A percentile compares a stretch with the other conserved stretches of the same genome.
These are phyloP conservation scores for Meteorus colon DNA, from an alignment of 2,888 invertebrate species.

Conservation along the genomic window DNA sequence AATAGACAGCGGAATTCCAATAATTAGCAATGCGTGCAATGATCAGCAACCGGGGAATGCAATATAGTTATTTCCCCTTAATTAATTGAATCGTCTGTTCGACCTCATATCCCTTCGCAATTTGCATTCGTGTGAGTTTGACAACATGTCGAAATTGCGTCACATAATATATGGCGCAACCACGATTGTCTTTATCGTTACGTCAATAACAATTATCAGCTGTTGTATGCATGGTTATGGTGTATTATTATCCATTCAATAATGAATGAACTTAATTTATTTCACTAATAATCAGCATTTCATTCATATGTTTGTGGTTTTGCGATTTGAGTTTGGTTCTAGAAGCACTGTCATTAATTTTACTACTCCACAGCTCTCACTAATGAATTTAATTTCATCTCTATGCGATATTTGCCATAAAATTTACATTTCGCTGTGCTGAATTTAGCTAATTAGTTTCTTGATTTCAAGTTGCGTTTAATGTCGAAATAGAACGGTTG, in stretches of 20 bases:
- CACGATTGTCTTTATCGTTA: constrained; percentile 46
- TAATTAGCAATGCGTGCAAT: constrained; percentile 51
- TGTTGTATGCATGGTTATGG: neutral
- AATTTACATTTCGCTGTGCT: too few species aligned
- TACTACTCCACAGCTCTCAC: neutral
- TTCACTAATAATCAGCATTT: constrained; percentile 42
- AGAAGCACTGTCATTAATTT: constrained; percentile 12
- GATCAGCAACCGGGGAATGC: constrained; percentile 26
- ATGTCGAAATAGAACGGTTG: too few species aligned
- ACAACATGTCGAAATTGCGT: constrained; percentile 26
- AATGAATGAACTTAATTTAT: constrained; percentile 20
- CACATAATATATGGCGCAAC: constrained; percentile 27
- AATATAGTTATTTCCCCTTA: constrained; percentile 46
- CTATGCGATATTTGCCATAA: too few species aligned
- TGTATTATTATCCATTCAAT: neutral
- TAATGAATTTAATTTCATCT: too few species aligned
- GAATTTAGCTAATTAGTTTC: too few species aligned
- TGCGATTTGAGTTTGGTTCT: constrained; percentile 37
- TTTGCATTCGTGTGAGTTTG: neutral
- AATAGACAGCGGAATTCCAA: constrained; percentile 39
- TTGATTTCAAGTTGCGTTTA: too few species aligned
- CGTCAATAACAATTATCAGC: constrained; percentile 49
- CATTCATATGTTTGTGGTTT: constrained; percentile 26
- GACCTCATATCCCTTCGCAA: neutral
- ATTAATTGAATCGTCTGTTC: constrained; percentile 50